Percentiles rank a stretch among this genome's conserved stretches.
These are phyloP conservation scores for Psephotus haematonotus DNA, from an alignment of 2,113 vertebrate species.

Conservation along the genomic window DNA sequence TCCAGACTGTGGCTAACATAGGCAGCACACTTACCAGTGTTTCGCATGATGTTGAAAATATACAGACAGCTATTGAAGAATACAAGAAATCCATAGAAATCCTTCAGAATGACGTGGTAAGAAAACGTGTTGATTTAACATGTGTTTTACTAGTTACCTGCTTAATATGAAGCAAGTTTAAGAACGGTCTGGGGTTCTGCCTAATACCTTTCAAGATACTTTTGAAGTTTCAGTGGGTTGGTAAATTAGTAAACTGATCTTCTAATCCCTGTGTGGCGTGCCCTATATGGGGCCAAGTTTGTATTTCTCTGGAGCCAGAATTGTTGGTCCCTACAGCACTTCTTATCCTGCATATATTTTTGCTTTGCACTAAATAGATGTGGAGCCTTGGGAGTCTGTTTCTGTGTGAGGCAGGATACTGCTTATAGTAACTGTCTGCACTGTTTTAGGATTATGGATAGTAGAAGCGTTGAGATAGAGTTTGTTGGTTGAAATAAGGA, in stretches of 20 bases:
- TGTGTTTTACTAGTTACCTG: background rate
- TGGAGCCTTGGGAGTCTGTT: background rate
- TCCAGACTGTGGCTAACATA: constrained; percentile 93
- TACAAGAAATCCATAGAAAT: constrained; percentile 81
- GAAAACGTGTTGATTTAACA: background rate
- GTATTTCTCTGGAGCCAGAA: background rate
- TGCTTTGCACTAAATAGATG: background rate
- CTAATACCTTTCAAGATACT: background rate
- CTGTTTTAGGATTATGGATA: background rate
- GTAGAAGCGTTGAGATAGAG: background rate
- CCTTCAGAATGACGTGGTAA: constrained; percentile 83
- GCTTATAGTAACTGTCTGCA: background rate
- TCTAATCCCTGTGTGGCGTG: background rate
- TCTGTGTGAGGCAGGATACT: background rate
- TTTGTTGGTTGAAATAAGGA: background rate
- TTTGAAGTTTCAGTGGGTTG: background rate
- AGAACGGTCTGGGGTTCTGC: background rate
- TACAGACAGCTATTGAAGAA: constrained; percentile 86
- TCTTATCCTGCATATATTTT: background rate
- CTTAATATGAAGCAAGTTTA: background rate
- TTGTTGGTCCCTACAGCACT: background rate
- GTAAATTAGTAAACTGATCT: background rate
- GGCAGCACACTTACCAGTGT: constrained; percentile 94
- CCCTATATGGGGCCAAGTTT: background rate
- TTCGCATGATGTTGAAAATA: constrained; percentile 88